Evolutionary conservation across 2,888 invertebrate species (phyloP).

Genomic region (Tupiocoris notatus): DNA sequence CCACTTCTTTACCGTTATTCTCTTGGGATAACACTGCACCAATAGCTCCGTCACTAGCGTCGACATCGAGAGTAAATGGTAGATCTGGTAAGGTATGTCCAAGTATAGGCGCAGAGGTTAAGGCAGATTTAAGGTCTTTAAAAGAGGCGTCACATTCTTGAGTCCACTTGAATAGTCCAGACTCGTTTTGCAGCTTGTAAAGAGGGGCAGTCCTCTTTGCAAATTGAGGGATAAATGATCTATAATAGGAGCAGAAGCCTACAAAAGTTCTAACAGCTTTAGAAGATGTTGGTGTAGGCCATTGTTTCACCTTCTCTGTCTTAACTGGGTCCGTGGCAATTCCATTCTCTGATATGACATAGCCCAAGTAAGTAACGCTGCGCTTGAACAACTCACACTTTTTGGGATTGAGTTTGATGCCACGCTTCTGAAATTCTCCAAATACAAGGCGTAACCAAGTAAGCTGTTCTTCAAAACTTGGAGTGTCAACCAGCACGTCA

Average conservation of each 20-base stretch:
- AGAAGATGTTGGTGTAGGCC: neutral
- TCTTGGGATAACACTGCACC: slow-evolving; percentile 8
- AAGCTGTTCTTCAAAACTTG: neutral
- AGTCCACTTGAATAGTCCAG: neutral
- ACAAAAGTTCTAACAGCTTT: neutral
- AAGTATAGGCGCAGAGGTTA: neutral
- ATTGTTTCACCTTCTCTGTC: neutral
- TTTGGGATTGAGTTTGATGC: neutral
- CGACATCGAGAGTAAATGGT: neutral
- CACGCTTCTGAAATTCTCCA: neutral
- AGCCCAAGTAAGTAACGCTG: slow-evolving; percentile 1
- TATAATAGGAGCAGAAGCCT: slow-evolving; percentile 10
- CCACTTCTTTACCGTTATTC: too few species aligned
- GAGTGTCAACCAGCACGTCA: slow-evolving; percentile 11
- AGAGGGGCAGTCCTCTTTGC: neutral
- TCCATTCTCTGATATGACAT: neutral
- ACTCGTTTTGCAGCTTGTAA: neutral
- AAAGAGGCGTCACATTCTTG: neutral
- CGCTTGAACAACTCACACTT: neutral
- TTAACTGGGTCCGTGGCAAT: slow-evolving; percentile 4
- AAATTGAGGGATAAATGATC: neutral
- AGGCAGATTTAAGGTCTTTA: neutral
- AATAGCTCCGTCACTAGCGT: slow-evolving; percentile 1
- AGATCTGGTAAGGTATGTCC: neutral
- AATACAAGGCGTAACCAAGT: neutral